Percentiles rank a stretch among this genome's conserved stretches.
These are phyloP conservation scores for Tipula unca DNA, from an alignment of 2,888 invertebrate genomes.

Conservation along the genomic window DNA sequence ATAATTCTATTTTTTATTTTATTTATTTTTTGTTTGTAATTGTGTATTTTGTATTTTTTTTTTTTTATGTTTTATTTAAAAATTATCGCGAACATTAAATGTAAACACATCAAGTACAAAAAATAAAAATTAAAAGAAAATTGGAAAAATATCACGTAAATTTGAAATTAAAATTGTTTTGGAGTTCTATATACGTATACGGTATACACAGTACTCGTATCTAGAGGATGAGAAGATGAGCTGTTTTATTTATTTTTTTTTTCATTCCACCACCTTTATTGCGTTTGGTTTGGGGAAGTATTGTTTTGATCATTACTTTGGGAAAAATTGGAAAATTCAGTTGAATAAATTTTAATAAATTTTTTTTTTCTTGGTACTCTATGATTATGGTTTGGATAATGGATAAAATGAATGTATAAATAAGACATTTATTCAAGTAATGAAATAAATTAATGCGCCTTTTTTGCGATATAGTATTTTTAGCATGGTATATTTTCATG, in stretches of 20 bases:
- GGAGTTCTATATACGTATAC: not conserved
- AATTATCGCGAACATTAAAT: constrained; percentile 14
- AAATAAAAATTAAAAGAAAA: not conserved
- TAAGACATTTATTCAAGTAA: constrained; percentile 14
- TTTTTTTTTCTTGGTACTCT: not conserved
- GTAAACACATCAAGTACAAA: not conserved
- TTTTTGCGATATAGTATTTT: not conserved
- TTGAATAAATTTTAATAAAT: not conserved
- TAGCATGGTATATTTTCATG: not conserved
- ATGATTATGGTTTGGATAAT: constrained; percentile 14
- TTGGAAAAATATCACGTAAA: constrained; percentile 8
- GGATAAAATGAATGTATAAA: not conserved
- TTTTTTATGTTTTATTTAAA: not conserved
- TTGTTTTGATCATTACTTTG: not conserved
- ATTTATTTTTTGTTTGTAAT: not conserved
- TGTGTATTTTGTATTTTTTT: not conserved
- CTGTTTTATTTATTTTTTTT: too few relatives aligned
- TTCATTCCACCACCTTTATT: not conserved
- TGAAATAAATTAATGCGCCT: not conserved
- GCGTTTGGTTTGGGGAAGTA: not conserved
- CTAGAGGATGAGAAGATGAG: not conserved
- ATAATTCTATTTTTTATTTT: not conserved
- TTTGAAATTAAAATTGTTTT: not conserved
- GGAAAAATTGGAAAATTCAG: not conserved
- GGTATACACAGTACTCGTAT: not conserved